Base-by-base conservation (phyloP, 2,113 vertebrate genomes). In the Saccopteryx bilineata region DNA sequence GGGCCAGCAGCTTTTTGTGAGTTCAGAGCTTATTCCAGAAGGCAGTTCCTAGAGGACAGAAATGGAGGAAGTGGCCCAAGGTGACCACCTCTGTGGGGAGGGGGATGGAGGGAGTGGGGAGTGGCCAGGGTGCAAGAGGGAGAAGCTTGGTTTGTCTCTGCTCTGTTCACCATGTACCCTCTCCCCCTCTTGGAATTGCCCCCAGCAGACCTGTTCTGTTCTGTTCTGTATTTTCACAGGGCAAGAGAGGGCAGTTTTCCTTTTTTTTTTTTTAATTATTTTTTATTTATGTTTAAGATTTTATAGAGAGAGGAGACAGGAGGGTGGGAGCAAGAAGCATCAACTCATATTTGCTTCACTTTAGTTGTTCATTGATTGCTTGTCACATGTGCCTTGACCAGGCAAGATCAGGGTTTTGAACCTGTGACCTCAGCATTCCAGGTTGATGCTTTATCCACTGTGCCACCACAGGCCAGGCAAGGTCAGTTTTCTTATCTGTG, bases 91-190 rank as follows among this genome's bases (percentile, higher is more conserved):
- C 46, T 23, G 54, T 4, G 14, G 6, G 56, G 28, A 14, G 26
- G 4, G 48, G 26, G 50, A 15, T 28, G 7, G 14, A 13, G 28
- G 7, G 56, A 60, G 78, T 15, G 24, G 23, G 17, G 24, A 31
- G 31, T 5, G 8, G 46, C 75, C 21, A 33, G 39, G 13, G 56
- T 13, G 21, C 31, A 54, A 75, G 24, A 61, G 65, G 83, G 68
- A 48, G 66, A 31, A 31, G 24, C 31, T 52, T 17, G 50, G 56
- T 83, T 58, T 9, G 54, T 61, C 9, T 58, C 63, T 46, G 26
- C 12, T 26, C 26, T 5, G 23, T 31, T 54, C 12, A 8, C 24
- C 0, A 0, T 1, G 1, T 65, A 58, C 61, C 24, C 28, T n/a
- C 56, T 63, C n/a, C 52, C 10, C 31, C 17, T 63, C 48, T 63